These are phyloP conservation scores for Galeopsomyia nigrocyanea DNA, from an alignment of 2,888 invertebrate species.

Conservation along the genomic window DNA sequence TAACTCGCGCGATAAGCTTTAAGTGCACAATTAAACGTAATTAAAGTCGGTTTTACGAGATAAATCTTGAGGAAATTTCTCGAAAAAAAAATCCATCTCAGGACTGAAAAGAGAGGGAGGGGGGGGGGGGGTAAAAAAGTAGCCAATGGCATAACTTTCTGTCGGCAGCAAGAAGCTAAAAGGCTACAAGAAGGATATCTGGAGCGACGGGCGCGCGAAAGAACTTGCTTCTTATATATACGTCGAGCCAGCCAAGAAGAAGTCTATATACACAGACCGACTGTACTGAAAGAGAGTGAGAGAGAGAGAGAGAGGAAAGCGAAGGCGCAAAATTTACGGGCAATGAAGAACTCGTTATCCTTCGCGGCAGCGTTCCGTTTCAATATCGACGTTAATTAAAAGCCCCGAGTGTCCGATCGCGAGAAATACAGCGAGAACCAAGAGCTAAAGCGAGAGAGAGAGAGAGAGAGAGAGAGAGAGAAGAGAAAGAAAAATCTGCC, in stretches of 20 bases:
- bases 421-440: neutral
- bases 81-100: neutral
- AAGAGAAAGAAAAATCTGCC: conserved; percentile 6
- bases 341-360: conserved; percentile 48
- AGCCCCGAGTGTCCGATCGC: conserved; percentile 41
- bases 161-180: conserved; percentile 12
- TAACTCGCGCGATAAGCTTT: too few relatives aligned
- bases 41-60: too few relatives aligned
- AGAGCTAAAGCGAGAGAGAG: too few relatives aligned
- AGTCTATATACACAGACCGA: neutral
- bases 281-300: too few relatives aligned
- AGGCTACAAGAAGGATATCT: conserved; percentile 23
- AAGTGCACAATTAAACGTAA: too few relatives aligned
- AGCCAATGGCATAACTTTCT: neutral
- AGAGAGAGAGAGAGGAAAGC: neutral
- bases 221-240: conserved; percentile 1
- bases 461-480: neutral
- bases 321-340: conserved; percentile 40
- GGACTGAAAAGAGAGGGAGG: neutral
- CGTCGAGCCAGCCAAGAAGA: neutral
- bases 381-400: conserved; percentile 53
- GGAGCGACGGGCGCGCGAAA: conserved; percentile 20
- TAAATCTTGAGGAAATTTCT: too few relatives aligned
- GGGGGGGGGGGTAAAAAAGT: neutral
- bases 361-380: conserved; percentile 34